Base-by-base conservation (phyloP, 2,888 invertebrate species). In the Calliphora vomitoria region DNA sequence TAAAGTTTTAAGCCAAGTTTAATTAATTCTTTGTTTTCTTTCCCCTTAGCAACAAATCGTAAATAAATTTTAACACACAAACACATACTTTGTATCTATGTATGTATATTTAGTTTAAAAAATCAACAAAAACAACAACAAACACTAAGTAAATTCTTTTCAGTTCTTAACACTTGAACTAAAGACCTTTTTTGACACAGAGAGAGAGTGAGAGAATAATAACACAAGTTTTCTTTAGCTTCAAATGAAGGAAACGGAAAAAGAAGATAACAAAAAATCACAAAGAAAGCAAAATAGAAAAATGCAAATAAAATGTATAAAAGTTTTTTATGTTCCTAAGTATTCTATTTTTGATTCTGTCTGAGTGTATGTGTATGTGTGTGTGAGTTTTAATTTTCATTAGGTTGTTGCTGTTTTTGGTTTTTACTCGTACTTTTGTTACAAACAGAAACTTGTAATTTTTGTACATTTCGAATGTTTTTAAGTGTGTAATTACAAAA, bases 1-100 rank as follows among this genome's bases (percentile, higher is more conserved):
- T 44, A 35, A 64, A 44, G 53, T 62, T 55, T 71, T 71, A 74
- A 50, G 18, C 58, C 44, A 55, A 78, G 44, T 78, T 83, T 83
- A 78, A 83, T 78, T 83, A 71, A 78, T 64, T 78, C 35, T 62
- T 25, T 20, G 15, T 69, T 58, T 66, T 68, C 10, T 15, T 20
- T 18, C 25, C 8, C 18, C n/a, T 13, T 25, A 80, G 25, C 41
- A 35, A 47, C 11, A 68, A 68, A 58, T 31, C 18, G 69, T 62
- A 76, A 71, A 76, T 66, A 62, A 69, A 69, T 50, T 38, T 55
- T 20, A 60, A 44, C 47, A 47, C 20, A 25, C 35, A 64, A 13
- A 66, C 18, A 62, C 44, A 2, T 6, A 35, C 35, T 35, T 35
- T 35, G 35, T 35, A 35, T 0, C 4, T 6, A 35, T 35, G 6